phyloP scores from a whole-genome alignment of 2,888 invertebrate genomes.

The Conistra vaccinii region DNA sequence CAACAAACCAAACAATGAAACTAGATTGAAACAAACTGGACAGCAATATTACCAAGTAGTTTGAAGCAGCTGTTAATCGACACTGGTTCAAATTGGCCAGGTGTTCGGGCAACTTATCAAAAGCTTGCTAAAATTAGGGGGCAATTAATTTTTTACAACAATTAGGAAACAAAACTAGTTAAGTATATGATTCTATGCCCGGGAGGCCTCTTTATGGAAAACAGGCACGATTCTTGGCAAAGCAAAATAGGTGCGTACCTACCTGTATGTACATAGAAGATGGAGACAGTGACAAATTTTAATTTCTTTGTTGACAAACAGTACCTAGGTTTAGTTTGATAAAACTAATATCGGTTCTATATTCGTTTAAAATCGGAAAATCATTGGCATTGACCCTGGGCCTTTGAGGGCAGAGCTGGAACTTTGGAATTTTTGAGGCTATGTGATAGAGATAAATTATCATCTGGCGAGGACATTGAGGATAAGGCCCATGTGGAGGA shows the following conservation, averaged over 20 bases:
- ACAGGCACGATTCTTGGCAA: conserved; percentile 22
- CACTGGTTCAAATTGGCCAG: conserved; percentile 47
- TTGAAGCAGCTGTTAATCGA: conserved; percentile 33
- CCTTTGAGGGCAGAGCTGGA: neutral
- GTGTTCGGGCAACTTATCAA: conserved; percentile 40
- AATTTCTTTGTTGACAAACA: conserved; percentile 39
- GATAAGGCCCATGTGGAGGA: neutral
- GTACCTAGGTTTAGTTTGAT: neutral
- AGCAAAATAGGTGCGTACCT: conserved; percentile 14
- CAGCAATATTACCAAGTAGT: conserved; percentile 26
- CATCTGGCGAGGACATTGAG: no score
- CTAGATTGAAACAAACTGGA: conserved; percentile 22
- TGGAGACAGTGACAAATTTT: neutral
- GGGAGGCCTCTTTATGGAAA: conserved; percentile 27
- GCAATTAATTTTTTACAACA: conserved; percentile 53
- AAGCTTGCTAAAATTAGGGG: conserved; percentile 34
- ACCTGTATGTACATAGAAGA: conserved; percentile 5
- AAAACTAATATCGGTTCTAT: conserved; percentile 1
- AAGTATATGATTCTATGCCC: conserved; percentile 12
- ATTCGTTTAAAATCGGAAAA: neutral
- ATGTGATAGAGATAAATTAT: no score
- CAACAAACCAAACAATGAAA: conserved; percentile 43
- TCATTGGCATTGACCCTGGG: neutral
- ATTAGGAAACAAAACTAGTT: conserved; percentile 48
- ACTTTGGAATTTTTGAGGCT: neutral